Evolutionary conservation across 1,140 invertebrate genomes (phyloP).

Genomic region (Bemisia tabaci): DNA sequence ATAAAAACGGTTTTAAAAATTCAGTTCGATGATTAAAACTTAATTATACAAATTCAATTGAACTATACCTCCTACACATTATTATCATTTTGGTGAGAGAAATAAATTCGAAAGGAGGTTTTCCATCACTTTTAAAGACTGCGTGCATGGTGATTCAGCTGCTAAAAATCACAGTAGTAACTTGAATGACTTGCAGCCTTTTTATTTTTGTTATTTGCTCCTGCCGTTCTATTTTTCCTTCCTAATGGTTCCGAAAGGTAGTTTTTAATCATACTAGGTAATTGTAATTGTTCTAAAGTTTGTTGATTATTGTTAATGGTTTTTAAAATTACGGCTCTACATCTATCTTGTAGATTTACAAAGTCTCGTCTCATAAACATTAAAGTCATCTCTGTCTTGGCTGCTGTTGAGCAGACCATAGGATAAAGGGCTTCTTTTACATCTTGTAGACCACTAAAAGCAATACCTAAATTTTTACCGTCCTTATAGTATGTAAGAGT

Average conservation of each 20-base stretch:
- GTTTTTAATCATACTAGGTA: not conserved
- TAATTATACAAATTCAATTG: no score
- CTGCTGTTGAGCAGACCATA: conserved; percentile 54
- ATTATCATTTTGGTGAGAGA: no score
- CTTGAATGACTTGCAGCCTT: not conserved
- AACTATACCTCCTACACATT: no score
- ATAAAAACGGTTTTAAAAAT: no score
- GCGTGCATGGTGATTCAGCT: no score
- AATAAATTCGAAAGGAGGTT: no score
- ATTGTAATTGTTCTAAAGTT: not conserved
- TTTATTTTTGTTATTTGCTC: not conserved
- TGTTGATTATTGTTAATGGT: conserved; percentile 1
- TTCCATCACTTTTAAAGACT: no score
- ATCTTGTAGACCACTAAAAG: conserved; percentile 39
- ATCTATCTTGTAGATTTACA: conserved; percentile 49
- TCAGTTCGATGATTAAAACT: no score
- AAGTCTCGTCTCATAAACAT: conserved; percentile 42
- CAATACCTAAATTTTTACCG: conserved; percentile 43
- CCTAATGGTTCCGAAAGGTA: not conserved
- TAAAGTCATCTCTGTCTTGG: conserved; percentile 57
- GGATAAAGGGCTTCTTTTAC: conserved; percentile 50
- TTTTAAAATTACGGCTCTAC: conserved; percentile 39
- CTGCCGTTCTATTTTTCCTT: not conserved
- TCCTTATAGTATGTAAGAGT: conserved; percentile 62
- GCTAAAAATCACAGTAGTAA: not conserved